Base-by-base conservation (phyloP, 2,888 invertebrate species). In the Ashinkailepas kermadecensis region DNA sequence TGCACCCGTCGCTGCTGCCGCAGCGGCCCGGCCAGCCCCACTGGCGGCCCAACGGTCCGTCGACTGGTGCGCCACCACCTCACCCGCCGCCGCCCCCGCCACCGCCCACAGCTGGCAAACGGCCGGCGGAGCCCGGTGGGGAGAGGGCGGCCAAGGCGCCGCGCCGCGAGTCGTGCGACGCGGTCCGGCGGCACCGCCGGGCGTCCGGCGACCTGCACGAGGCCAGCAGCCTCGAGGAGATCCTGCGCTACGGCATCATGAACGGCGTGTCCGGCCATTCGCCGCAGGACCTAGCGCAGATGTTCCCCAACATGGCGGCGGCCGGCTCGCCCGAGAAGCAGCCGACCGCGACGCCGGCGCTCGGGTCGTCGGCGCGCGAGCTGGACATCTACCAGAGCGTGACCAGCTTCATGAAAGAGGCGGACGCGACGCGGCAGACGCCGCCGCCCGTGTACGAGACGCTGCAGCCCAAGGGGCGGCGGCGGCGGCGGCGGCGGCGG, bases 281-380 rank as follows among this genome's bases (percentile, higher is more conserved):
- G 58, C 79, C 58, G 58, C 79, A 79, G 79, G 58, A 79, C 58
- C 79, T 79, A 23, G 79, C 79, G 25, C 79, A 58, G 25, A 21
- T 79, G 58, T 79, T 57, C 79, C 79, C 79, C 23, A 79, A 79
- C 79, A 79, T 79, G 79, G 23, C 18, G 79, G 79, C 79, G 13
- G 79, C 79, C 15, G n/a, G 25, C 13, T 74, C 74, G 56, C 74
- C 74, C 3, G 74, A 74, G 54, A 74, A 74, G 9, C 74, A 74
- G 54, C 18, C 56, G 21, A 18, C 54, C 56, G 54, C 74, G 74
- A 21, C 54, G 56, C 56, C 74, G 54, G 54, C 74, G 74, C 70
- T 39, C 13, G 23, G 23, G 65, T 9, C 70, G 7, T 15, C 70
- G 15, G 74, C 74, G 6, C 7, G 74, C 15, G 74, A 74, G 74